phyloP scores from a whole-genome alignment of 1,140 invertebrate species.

The Meloidogyne chitwoodi region DNA sequence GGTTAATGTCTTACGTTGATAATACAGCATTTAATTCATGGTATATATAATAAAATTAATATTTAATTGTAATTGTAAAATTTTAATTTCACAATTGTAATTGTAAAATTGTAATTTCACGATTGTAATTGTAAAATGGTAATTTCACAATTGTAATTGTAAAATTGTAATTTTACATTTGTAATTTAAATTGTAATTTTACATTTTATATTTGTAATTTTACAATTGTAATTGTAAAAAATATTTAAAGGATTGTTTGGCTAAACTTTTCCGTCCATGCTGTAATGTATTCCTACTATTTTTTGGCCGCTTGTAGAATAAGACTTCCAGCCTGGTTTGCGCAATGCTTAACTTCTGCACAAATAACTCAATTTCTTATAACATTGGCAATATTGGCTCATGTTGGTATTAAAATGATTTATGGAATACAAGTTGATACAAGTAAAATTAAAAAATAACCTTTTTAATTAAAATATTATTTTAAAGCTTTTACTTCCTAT shows the following conservation, averaged over 20 bases:
- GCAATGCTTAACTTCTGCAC: constrained; percentile 84
- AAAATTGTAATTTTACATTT: too few relatives aligned
- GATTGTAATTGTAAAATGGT: too few relatives aligned
- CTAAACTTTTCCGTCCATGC: constrained; percentile 96
- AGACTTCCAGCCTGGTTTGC: constrained; percentile 75
- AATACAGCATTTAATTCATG: constrained; percentile 90
- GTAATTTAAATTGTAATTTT: too few relatives aligned
- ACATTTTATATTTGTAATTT: too few relatives aligned
- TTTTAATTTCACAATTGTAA: too few relatives aligned
- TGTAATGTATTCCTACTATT: constrained; percentile 93
- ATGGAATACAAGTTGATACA: constrained; percentile 61
- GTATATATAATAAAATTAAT: too few relatives aligned
- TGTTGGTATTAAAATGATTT: constrained; percentile 64
- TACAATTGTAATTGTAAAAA: neutral
- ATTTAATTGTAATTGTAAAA: too few relatives aligned
- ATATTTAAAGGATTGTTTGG: constrained; percentile 71
- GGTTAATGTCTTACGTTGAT: constrained; percentile 88
- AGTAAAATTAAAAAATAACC: constrained; percentile 61
- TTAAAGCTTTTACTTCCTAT: constrained; percentile 73
- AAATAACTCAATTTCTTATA: constrained; percentile 90
- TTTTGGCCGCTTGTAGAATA: constrained; percentile 80
- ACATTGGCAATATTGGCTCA: constrained; percentile 84
- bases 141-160: too few relatives aligned
- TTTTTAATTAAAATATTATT: constrained; percentile 73
- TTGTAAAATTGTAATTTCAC: too few relatives aligned